These are phyloP conservation scores for Oryzias melastigma DNA, from an alignment of 2,113 vertebrate species.

Conservation along the genomic window DNA sequence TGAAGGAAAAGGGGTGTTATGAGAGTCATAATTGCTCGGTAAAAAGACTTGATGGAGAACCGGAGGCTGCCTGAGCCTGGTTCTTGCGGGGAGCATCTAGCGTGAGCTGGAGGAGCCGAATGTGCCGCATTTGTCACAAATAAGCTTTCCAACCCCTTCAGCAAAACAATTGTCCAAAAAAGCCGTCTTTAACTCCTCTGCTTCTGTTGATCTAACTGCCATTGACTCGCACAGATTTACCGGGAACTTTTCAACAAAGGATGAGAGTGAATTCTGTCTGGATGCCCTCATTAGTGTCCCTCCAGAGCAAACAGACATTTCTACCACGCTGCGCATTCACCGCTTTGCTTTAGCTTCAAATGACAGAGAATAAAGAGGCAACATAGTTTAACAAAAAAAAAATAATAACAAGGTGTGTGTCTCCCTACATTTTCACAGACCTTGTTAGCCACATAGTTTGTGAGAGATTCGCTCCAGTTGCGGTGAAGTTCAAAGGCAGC, in stretches of 20 bases:
- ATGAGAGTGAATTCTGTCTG: conserved; percentile 36
- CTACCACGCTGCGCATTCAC: conserved; percentile 13
- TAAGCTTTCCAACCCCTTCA: conserved; percentile 2
- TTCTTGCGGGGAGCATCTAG: conserved; percentile 17
- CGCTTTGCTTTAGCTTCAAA: conserved; percentile 15
- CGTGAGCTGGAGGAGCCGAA: conserved; percentile 19
- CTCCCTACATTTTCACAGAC: background rate
- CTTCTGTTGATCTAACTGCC: conserved; percentile 12
- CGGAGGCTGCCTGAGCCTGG: conserved; percentile 22
- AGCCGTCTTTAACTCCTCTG: conserved; percentile 5
- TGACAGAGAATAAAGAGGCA: conserved; percentile 9
- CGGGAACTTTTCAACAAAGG: conserved; percentile 8
- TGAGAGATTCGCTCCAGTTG: conserved; percentile 27
- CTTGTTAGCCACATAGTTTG: conserved; percentile 37
- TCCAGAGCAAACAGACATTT: conserved; percentile 16
- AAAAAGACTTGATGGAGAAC: conserved; percentile 46
- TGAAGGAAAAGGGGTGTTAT: conserved; percentile 35
- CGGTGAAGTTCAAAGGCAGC: conserved; percentile 65
- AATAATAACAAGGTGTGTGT: conserved; percentile 30
- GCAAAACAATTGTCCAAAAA: conserved; percentile 10
- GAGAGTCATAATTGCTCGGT: conserved; percentile 57
- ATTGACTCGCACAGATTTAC: conserved; percentile 17
- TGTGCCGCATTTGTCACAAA: conserved; percentile 11
- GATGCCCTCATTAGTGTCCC: conserved; percentile 37
- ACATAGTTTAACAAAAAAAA: conserved; percentile 14